These are phyloP conservation scores for Steromphala cineraria DNA, from an alignment of 2,888 invertebrate genomes.

Conservation along the genomic window DNA sequence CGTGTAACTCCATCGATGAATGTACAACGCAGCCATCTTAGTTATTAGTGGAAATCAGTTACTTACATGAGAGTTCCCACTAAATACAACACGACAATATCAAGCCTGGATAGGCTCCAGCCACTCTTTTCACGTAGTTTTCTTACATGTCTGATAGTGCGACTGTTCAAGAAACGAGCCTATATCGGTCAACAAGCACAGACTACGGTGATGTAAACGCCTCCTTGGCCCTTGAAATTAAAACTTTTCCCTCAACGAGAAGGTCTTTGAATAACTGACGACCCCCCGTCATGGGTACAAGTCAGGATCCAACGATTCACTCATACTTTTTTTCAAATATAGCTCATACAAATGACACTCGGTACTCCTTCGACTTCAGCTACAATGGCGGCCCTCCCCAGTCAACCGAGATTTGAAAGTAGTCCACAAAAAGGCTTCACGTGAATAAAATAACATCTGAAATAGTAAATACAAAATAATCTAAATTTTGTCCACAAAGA, in stretches of 20 bases:
- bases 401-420: constrained; percentile 18
- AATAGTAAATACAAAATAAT: neutral
- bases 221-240: neutral
- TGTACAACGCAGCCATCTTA: neutral
- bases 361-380: neutral
- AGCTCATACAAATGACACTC: neutral
- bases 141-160: constrained; percentile 2
- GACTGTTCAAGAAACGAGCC: too few species aligned
- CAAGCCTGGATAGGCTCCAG: neutral
- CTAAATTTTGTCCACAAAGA: neutral
- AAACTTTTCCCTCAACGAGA: neutral
- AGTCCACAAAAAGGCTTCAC: constrained; percentile 1
- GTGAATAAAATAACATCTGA: neutral
- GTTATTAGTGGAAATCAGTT: neutral
- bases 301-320: neutral
- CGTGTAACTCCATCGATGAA: neutral
- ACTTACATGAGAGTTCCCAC: neutral
- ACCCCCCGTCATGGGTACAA: neutral
- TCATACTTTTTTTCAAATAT: neutral
- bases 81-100: neutral
- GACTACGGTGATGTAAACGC: neutral
- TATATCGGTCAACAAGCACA: neutral
- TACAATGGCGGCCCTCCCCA: constrained; percentile 22
- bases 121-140: neutral
- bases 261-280: neutral